A percentile compares a stretch with the other conserved stretches of the same genome.
Conservation (phyloP, 1,140 invertebrate genomes). For the Solen grandis region DNA sequence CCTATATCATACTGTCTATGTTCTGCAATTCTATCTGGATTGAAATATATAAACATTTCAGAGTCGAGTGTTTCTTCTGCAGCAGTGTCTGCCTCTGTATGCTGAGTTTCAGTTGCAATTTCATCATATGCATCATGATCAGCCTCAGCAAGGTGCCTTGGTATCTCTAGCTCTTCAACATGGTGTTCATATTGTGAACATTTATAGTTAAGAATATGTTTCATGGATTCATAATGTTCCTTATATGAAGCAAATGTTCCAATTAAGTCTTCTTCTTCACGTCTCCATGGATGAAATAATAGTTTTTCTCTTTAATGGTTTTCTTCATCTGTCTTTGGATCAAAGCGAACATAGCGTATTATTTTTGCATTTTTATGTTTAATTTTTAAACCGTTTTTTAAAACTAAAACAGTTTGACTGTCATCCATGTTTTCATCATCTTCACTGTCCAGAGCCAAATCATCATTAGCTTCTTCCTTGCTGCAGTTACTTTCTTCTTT, state of each 20-base stretch:
- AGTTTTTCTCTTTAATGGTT: too few species aligned
- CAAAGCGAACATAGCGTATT: slow-evolving; percentile 48
- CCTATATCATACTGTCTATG: slow-evolving; percentile 44
- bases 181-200: slow-evolving; percentile 14
- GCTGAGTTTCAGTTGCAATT: slow-evolving; percentile 30
- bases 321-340: slow-evolving; percentile 47
- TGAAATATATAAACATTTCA: slow-evolving; percentile 20
- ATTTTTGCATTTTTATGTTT: slow-evolving; percentile 43
- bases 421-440: too few species aligned
- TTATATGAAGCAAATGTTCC: slow-evolving; percentile 1
- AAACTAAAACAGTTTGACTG: slow-evolving; percentile 2
- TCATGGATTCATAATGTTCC: too few species aligned
- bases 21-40: slow-evolving; percentile 33
- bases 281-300: slow-evolving; percentile 57
- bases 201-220: not conserved
- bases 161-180: slow-evolving; percentile 19
- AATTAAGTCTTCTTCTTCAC: slow-evolving; percentile 48
- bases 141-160: slow-evolving; percentile 20
- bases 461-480: slow-evolving; percentile 47
- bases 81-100: slow-evolving; percentile 13
- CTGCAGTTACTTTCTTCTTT: slow-evolving; percentile 23
- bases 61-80: slow-evolving; percentile 19
- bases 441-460: too few species aligned
- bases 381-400: slow-evolving; percentile 55
- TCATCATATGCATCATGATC: slow-evolving; percentile 11